Percentiles rank a stretch among this genome's conserved stretches.
These are phyloP conservation scores for Phaethornis superciliosus DNA, from an alignment of 2,113 vertebrate genomes.

Conservation along the genomic window DNA sequence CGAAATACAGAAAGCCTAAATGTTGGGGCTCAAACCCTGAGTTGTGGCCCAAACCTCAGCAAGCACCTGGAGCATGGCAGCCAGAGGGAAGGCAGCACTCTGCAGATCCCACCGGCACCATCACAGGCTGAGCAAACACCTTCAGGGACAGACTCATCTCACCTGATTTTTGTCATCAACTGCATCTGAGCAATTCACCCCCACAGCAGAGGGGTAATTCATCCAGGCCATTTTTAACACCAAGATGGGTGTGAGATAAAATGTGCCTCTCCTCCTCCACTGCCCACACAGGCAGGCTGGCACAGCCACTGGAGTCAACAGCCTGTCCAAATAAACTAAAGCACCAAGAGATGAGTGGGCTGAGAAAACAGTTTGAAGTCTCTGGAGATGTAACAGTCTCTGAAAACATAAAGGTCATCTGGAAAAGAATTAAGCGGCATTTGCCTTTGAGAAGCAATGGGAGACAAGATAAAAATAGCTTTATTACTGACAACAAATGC, in stretches of 20 bases:
- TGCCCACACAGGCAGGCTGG: background rate
- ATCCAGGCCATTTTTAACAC: background rate
- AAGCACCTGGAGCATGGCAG: background rate
- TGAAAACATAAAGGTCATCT: slow-evolving; percentile 61
- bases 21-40: background rate
- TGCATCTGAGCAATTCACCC: background rate
- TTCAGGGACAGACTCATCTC: background rate
- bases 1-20: background rate
- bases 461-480: slow-evolving; percentile 53
- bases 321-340: background rate
- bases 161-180: background rate
- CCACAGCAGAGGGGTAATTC: background rate
- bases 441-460: slow-evolving; percentile 46
- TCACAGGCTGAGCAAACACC: background rate
- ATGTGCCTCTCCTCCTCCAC: background rate
- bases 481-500: slow-evolving; percentile 66
- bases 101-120: background rate
- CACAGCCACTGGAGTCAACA: background rate
- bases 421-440: slow-evolving; percentile 29
- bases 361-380: slow-evolving; percentile 21
- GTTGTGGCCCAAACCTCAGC: too few species aligned
- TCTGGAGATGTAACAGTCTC: background rate
- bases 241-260: fast-evolving
- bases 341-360: background rate
- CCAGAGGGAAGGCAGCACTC: background rate